Evolutionary conservation across 2,888 invertebrate genomes (phyloP).

Genomic region (Callinectes sapidus): DNA sequence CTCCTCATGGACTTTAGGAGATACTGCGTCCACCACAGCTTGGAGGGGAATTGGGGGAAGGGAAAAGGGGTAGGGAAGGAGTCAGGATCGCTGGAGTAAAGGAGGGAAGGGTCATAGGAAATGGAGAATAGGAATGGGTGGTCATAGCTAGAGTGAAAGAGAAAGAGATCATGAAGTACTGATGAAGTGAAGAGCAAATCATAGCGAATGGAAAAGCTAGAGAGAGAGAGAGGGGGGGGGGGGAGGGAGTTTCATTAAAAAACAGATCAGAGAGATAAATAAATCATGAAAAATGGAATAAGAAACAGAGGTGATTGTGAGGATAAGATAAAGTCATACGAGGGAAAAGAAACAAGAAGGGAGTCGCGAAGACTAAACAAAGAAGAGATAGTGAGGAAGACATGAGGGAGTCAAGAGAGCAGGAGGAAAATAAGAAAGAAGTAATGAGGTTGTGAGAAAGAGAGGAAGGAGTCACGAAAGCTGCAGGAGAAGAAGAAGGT

Average conservation of each 20-base stretch:
- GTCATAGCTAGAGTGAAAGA: background rate
- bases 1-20: background rate
- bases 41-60: background rate
- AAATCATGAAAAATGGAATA: background rate
- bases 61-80: background rate
- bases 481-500: background rate
- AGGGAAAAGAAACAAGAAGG: too few relatives aligned
- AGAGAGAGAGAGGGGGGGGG: background rate
- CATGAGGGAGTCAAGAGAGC: background rate
- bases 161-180: background rate
- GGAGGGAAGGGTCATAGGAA: background rate
- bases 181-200: background rate
- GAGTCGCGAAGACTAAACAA: too few relatives aligned
- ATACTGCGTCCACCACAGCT: background rate
- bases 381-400: background rate
- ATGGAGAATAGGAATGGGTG: background rate
- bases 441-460: background rate
- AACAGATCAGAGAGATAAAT: background rate
- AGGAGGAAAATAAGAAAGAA: background rate
- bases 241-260: background rate
- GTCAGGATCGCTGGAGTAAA: background rate
- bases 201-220: background rate
- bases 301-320: background rate
- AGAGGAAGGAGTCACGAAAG: background rate
- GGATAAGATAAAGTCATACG: background rate